phyloP scores from a whole-genome alignment of 2,888 invertebrate species.

The Anarsia innoxiella region DNA sequence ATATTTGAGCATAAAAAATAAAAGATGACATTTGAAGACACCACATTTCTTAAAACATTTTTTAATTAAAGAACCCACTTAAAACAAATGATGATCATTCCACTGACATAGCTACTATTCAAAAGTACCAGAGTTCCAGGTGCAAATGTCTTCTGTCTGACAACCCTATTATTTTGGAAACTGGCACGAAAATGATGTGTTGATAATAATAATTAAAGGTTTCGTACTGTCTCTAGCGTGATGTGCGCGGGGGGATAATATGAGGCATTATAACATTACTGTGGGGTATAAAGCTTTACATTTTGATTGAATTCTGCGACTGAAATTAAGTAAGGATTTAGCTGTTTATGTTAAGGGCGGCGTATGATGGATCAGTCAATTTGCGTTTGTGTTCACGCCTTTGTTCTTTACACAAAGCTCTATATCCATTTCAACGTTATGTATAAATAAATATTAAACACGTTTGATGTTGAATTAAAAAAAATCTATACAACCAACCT shows the following conservation, averaged over 20 bases:
- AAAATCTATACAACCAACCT: too few relatives aligned
- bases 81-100: too few relatives aligned
- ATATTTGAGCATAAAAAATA: too few relatives aligned
- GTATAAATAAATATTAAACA: too few relatives aligned
- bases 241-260: conserved; percentile 60
- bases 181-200: conserved; percentile 71
- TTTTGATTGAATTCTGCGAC: conserved; percentile 73
- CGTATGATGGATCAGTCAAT: conserved; percentile 65
- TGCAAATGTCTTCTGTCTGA: too few relatives aligned
- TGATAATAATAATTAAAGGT: conserved; percentile 76
- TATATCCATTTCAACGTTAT: too few relatives aligned
- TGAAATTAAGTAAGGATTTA: conserved; percentile 76
- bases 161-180: conserved; percentile 57
- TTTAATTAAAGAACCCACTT: too few relatives aligned
- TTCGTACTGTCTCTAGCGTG: conserved; percentile 57
- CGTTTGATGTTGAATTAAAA: conserved; percentile 14
- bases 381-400: conserved; percentile 53
- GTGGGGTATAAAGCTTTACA: conserved; percentile 66
- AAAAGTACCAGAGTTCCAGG: too few relatives aligned
- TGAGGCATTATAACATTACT: conserved; percentile 71
- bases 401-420: conserved; percentile 43
- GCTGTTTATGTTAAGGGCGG: conserved; percentile 65
- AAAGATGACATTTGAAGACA: too few relatives aligned
- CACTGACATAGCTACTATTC: too few relatives aligned
- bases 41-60: too few relatives aligned